Evolutionary conservation across 2,797 vertebrate species (phyloP), one percentile per base, ranked within the genome.

Genomic region (Kryptolebias ocellatus): DNA sequence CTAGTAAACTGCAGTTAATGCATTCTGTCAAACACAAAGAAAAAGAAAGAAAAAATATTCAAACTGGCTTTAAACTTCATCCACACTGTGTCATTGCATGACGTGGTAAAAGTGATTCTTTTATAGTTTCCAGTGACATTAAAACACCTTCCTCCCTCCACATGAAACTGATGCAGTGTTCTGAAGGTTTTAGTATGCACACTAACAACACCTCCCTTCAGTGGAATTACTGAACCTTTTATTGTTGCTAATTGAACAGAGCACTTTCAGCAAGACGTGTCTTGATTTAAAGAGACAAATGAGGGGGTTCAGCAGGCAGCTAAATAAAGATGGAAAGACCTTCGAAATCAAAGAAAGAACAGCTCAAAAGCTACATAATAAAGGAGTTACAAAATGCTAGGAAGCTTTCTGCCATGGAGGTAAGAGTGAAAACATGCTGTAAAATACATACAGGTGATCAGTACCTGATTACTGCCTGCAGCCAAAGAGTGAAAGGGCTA

Each of bases 221-320:
- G 70, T 76, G 61, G 56, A 71, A 78, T 78, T 69, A 80, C 70
- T 64, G 67, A 70, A 67, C 64, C 76, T 66, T 72, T 81, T 76
- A 78, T 76, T 31, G 7, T 20, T 64, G 64, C 63, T 77, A 73
- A 82, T 73, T 82, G 74, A 80, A 77, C 59, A 54, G 55, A 87
- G 71, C 63, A 39, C 74, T 59, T 67, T 72, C 50, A 80, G 53
- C 15, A 14, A 78, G 64, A 79, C 5, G 66, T 79, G 53, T 67
- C 59, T 53, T 0, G 10, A 58, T 47, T 50, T 29, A 63, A 53
- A 70, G 56, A 64, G 58, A 73, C 63, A 83, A 79, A 77, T 51
- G 57, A 34, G 12, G 39, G 28, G 2, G 53, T 52, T 51, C 29
- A 56, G 14, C 27, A 0, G 29, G 3, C n/a, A 64, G 46, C 31